Conservation (phyloP, 2,797 vertebrate species). For the Silurus lanzhouensis region DNA sequence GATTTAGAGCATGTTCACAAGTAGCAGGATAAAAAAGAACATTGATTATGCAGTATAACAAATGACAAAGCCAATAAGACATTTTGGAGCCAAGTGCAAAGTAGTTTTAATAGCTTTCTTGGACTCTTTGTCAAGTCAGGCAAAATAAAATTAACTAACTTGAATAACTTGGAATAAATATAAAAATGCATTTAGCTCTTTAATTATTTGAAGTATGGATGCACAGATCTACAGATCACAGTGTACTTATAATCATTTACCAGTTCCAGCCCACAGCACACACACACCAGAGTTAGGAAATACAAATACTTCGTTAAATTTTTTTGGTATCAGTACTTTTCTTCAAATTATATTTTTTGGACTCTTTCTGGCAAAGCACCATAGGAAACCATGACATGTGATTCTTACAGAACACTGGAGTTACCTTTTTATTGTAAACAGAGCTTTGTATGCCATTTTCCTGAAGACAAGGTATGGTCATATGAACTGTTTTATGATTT, state of each 20-base stretch:
- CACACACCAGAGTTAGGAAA: not conserved
- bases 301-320: too few relatives aligned
- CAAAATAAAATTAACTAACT: not conserved
- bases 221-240: not conserved
- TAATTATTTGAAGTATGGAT: not conserved
- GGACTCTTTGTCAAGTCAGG: not conserved
- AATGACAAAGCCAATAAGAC: not conserved
- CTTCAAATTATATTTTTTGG: too few relatives aligned
- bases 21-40: not conserved
- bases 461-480: too few relatives aligned
- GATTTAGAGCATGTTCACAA: not conserved
- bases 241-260: not conserved
- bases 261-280: not conserved
- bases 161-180: not conserved
- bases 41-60: conserved; percentile 2
- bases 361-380: too few relatives aligned
- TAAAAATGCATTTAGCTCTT: not conserved
- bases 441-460: too few relatives aligned
- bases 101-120: not conserved
- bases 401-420: too few relatives aligned
- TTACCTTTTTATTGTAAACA: too few relatives aligned
- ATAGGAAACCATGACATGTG: too few relatives aligned
- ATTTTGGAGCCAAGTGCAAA: not conserved
- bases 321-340: too few relatives aligned
- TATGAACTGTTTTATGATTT: too few relatives aligned